Evolutionary conservation across 2,797 vertebrate species (phyloP).

Genomic region (Pangasius krempfi): DNA sequence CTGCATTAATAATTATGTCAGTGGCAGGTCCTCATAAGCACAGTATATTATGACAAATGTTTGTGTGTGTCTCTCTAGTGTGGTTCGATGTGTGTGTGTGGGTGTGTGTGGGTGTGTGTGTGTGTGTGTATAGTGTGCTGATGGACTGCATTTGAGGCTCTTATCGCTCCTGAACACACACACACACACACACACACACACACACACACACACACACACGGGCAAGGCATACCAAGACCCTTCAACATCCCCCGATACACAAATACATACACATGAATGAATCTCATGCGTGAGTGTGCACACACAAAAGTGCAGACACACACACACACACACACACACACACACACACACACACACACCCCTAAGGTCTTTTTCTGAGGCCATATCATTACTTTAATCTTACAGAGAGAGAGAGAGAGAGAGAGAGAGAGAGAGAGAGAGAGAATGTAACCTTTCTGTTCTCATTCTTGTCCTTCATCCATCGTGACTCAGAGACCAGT

Average conservation of each 20-base stretch:
- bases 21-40: background rate
- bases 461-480: slow-evolving; percentile 28
- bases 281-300: slow-evolving; percentile 7
- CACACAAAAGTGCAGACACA: slow-evolving; percentile 9
- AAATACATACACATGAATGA: slow-evolving; percentile 25
- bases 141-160: too few relatives aligned
- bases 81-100: background rate
- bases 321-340: slow-evolving; percentile 7
- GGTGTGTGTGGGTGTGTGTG: background rate
- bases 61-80: background rate
- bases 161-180: background rate
- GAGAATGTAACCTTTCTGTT: slow-evolving; percentile 25
- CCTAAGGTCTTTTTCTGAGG: background rate
- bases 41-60: background rate
- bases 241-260: background rate
- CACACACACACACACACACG: background rate
- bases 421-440: slow-evolving; percentile 4
- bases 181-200: slow-evolving; percentile 11
- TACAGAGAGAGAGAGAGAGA: background rate
- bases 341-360: background rate
- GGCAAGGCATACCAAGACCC: background rate
- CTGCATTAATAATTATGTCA: background rate
- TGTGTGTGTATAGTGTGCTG: background rate
- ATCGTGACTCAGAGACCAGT: slow-evolving; percentile 6
- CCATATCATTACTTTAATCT: slow-evolving; percentile 17